phyloP scores from a whole-genome alignment of 2,113 vertebrate species.

The Hemibates koningsi region DNA sequence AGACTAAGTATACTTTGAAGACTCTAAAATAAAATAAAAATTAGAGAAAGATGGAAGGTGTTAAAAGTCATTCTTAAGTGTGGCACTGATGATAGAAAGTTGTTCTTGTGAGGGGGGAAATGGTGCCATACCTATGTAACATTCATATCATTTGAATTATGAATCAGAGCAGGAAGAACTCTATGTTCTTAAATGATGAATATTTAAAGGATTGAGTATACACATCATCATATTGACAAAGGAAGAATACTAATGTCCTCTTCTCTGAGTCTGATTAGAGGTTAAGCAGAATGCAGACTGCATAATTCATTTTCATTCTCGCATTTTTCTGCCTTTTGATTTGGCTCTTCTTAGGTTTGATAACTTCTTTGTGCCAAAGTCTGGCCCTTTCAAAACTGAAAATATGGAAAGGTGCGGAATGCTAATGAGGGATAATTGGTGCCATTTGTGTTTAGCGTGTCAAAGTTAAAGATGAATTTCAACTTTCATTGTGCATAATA shows the following conservation, averaged over 20 bases:
- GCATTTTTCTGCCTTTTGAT: conserved; percentile 64
- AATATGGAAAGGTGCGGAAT: conserved; percentile 19
- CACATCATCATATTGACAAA: conserved; percentile 78
- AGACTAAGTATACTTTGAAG: conserved; percentile 47
- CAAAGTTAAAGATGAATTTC: conserved; percentile 26
- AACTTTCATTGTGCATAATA: background rate
- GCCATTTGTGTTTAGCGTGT: conserved; percentile 42
- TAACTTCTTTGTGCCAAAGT: conserved; percentile 41
- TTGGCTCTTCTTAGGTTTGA: conserved; percentile 33
- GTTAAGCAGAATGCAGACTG: conserved; percentile 75
- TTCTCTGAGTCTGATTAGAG: conserved; percentile 71
- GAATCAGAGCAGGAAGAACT: conserved; percentile 71
- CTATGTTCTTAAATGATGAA: conserved; percentile 73
- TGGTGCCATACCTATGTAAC: conserved; percentile 71
- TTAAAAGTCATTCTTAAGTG: conserved; percentile 60
- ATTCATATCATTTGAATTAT: conserved; percentile 80
- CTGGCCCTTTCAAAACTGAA: background rate
- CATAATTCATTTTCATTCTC: conserved; percentile 74
- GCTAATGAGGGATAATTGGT: conserved; percentile 50
- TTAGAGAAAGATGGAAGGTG: conserved; percentile 9
- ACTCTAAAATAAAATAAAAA: conserved; percentile 7
- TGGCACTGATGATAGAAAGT: conserved; percentile 60
- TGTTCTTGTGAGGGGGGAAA: conserved; percentile 43
- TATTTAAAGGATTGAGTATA: conserved; percentile 77
- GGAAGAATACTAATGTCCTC: conserved; percentile 76